Conservation (phyloP, 1,140 invertebrate species). For the Frieseomelitta varia region DNA sequence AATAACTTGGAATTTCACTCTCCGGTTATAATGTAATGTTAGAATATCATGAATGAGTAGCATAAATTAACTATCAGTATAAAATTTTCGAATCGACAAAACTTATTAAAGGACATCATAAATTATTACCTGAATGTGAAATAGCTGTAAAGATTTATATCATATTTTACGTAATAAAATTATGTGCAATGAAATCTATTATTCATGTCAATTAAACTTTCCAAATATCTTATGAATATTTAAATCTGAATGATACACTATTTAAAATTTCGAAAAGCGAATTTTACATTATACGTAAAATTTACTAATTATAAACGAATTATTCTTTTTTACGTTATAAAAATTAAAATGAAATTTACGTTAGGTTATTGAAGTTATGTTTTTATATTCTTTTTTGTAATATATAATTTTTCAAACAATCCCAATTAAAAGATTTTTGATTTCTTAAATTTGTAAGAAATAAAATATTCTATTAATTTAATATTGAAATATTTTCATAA, state of each 20-base stretch:
- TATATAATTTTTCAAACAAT: too few relatives aligned
- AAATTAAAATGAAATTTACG: too few relatives aligned
- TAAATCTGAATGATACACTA: not conserved
- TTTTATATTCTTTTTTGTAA: too few relatives aligned
- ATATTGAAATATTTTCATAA: too few relatives aligned
- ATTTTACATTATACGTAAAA: not conserved
- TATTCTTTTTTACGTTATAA: too few relatives aligned
- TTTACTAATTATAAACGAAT: too few relatives aligned
- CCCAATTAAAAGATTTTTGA: too few relatives aligned
- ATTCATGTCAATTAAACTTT: not conserved
- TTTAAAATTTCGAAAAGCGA: not conserved
- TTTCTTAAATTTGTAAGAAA: too few relatives aligned
- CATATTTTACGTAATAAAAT: not conserved
- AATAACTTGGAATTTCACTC: not conserved
- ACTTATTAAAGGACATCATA: not conserved
- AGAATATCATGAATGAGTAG: not conserved
- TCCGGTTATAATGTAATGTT: not conserved
- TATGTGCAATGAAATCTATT: not conserved
- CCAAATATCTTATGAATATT: not conserved
- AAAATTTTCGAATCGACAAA: not conserved
- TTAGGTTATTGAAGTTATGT: too few relatives aligned
- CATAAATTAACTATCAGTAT: not conserved
- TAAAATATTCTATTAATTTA: too few relatives aligned
- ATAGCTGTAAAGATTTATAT: not conserved
- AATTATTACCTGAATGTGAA: not conserved